Evolutionary conservation across 2,888 invertebrate species (phyloP).

Genomic region (Campoplex nolae): DNA sequence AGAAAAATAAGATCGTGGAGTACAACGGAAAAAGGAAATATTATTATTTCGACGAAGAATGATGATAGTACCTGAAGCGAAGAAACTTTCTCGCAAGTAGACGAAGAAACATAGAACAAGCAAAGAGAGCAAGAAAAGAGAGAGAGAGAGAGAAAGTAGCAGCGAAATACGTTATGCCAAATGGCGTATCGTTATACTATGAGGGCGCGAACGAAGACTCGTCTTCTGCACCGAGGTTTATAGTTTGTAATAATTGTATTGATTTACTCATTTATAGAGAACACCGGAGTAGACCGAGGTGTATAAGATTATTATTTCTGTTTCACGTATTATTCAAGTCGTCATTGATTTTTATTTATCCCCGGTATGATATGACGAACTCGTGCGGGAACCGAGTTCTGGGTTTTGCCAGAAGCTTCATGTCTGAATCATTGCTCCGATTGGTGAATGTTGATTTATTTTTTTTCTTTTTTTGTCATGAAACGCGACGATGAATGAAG

Average conservation of each 20-base stretch:
- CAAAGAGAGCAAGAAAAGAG: neutral
- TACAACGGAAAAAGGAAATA: slow-evolving; percentile 56
- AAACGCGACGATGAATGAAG: no score
- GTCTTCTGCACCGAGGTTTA: neutral
- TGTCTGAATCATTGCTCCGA: no score
- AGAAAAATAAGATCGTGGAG: slow-evolving; percentile 21
- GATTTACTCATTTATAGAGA: no score
- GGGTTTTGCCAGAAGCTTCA: no score
- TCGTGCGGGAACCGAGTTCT: no score
- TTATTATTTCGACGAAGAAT: slow-evolving; percentile 71
- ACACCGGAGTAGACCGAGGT: no score
- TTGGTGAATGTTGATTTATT: no score
- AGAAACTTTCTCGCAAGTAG: neutral
- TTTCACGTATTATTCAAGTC: no score
- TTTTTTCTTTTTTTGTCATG: no score
- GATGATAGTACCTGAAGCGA: slow-evolving; percentile 40
- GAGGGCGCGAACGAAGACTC: neutral
- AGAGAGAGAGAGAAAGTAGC: neutral
- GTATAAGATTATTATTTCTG: no score
- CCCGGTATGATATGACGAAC: no score
- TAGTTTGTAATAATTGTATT: neutral
- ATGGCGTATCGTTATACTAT: neutral
- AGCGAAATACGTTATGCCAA: neutral
- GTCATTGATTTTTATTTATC: no score
- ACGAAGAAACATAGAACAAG: neutral